Conservation (phyloP, 2,113 vertebrate genomes). For the Sigmodon hispidus region DNA sequence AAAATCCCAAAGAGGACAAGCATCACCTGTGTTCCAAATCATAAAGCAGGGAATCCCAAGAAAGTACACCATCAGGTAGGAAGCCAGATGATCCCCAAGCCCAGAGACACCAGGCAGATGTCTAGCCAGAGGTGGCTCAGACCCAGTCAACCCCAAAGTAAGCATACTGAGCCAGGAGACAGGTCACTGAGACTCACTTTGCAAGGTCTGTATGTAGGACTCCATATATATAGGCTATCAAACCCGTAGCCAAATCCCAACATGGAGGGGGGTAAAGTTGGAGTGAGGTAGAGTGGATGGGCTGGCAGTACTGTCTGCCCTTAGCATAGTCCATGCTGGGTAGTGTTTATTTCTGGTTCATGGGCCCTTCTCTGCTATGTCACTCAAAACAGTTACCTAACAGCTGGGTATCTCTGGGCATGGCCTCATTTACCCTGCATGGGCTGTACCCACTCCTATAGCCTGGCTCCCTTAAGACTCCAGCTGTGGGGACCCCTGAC, state of each 20-base stretch:
- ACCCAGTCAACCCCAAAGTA: background rate
- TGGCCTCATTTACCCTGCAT: background rate
- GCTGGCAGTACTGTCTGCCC: background rate
- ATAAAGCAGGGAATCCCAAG: accelerated
- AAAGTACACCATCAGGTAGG: background rate
- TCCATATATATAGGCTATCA: background rate
- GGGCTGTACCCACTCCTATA: background rate
- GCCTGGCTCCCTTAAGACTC: background rate
- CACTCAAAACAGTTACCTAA: background rate
- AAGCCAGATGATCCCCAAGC: no score
- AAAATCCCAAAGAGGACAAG: background rate
- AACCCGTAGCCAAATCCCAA: background rate
- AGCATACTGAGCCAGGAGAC: no score
- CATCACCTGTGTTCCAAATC: background rate
- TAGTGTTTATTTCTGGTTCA: background rate
- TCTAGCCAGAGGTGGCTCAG: background rate
- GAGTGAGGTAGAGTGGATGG: background rate
- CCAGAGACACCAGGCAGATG: no score
- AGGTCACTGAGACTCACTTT: background rate
- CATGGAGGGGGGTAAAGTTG: no score
- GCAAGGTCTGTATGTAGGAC: background rate
- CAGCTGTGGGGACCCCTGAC: background rate
- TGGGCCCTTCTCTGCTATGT: background rate
- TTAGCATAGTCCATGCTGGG: background rate
- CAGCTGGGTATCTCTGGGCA: background rate